phyloP scores from a whole-genome alignment of 2,888 invertebrate species.

The Amaurobius ferox region DNA sequence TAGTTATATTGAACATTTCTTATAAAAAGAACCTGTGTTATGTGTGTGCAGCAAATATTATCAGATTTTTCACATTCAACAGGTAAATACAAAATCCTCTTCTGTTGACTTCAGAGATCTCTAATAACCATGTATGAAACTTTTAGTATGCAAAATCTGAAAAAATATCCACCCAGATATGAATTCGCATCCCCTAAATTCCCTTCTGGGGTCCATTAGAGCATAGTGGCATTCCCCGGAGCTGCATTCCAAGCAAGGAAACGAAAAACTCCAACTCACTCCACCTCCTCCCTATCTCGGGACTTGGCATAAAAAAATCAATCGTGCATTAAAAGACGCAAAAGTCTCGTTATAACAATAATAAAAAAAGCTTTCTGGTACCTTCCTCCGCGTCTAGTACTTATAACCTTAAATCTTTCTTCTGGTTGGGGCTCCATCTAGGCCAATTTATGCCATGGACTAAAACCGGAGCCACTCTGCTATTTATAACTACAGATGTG shows the following conservation, averaged over 20 bases:
- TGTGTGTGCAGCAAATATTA: too few species aligned
- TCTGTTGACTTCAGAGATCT: not conserved
- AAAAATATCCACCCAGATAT: not conserved
- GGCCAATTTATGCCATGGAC: slow-evolving; percentile 41
- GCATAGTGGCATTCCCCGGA: slow-evolving; percentile 6
- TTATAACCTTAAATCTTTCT: slow-evolving; percentile 53
- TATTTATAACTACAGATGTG: slow-evolving; percentile 56
- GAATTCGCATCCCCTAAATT: not conserved
- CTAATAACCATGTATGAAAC: not conserved
- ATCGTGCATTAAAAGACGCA: slow-evolving; percentile 36
- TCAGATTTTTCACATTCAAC: not conserved
- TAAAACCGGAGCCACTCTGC: slow-evolving; percentile 12
- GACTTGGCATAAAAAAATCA: slow-evolving; percentile 16
- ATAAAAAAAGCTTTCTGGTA: slow-evolving; percentile 23
- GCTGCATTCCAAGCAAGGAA: slow-evolving; percentile 8
- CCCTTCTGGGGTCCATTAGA: slow-evolving; percentile 13
- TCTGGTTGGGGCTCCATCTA: slow-evolving; percentile 22
- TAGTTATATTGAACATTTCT: too few species aligned
- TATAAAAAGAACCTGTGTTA: too few species aligned
- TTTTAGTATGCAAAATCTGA: not conserved
- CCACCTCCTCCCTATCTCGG: not conserved
- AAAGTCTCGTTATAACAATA: slow-evolving; percentile 17
- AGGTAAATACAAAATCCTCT: not conserved
- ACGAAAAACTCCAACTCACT: not conserved
- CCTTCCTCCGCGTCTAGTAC: slow-evolving; percentile 25